A percentile compares a stretch with the other conserved stretches of the same genome.
Evolutionary conservation across 2,797 vertebrate genomes (phyloP).

Genomic region (Nannoperca australis): DNA sequence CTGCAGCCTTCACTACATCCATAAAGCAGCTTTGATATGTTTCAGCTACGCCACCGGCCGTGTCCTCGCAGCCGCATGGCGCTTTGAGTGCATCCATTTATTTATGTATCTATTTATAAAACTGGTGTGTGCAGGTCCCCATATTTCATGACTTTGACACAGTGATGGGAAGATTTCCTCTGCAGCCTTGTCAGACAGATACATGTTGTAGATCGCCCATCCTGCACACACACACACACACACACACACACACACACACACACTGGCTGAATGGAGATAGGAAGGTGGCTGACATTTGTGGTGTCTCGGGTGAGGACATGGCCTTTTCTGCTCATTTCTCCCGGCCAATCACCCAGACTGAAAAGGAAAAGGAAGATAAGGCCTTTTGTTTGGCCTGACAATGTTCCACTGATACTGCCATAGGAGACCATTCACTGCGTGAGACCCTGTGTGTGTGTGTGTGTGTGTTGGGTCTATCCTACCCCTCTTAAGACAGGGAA

Average conservation of each 20-base stretch:
- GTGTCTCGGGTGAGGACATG: constrained; percentile 71
- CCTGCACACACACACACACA: constrained; percentile 15
- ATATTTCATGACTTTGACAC: constrained; percentile 46
- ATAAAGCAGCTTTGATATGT: too few relatives aligned
- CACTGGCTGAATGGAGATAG: constrained; percentile 62
- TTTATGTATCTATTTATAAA: neutral
- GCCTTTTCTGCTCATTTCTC: constrained; percentile 74
- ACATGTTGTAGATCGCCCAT: constrained; percentile 56
- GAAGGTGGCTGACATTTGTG: constrained; percentile 79
- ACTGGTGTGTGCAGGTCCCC: neutral
- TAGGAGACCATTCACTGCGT: constrained; percentile 57
- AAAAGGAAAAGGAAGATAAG: constrained; percentile 72
- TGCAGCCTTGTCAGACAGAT: constrained; percentile 57
- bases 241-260: constrained; percentile 37
- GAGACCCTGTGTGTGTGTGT: constrained; percentile 20
- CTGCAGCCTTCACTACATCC: neutral
- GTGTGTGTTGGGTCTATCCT: constrained; percentile 47
- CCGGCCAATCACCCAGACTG: constrained; percentile 71
- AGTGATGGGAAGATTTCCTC: constrained; percentile 55
- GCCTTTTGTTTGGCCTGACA: constrained; percentile 77
- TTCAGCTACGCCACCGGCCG: neutral
- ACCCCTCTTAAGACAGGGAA: constrained; percentile 55
- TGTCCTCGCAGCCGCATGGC: neutral
- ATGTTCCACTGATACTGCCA: constrained; percentile 72
- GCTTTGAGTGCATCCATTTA: neutral